phyloP scores from a whole-genome alignment of 1,140 invertebrate species.

The Euglossa dilemma region DNA sequence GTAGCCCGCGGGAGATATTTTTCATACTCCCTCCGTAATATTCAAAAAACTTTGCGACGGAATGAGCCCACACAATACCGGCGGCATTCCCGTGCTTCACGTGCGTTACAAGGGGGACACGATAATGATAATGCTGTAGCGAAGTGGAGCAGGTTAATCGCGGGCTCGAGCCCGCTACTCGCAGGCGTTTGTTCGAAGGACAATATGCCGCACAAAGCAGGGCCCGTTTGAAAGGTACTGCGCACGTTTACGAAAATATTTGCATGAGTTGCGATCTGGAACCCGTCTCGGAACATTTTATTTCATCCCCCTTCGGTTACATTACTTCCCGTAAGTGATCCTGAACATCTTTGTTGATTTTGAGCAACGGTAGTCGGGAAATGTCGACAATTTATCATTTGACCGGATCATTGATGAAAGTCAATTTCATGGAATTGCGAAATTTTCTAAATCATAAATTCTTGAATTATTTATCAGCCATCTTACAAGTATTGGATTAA shows the following conservation, averaged over 20 bases:
- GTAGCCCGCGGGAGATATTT: slow-evolving; percentile 16
- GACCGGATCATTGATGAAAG: too few relatives aligned
- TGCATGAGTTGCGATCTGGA: too few relatives aligned
- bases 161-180: neutral
- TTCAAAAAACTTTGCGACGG: slow-evolving; percentile 18
- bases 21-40: neutral
- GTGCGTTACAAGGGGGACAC: neutral
- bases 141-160: slow-evolving; percentile 44
- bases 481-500: too few relatives aligned
- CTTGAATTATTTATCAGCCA: too few relatives aligned
- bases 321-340: neutral
- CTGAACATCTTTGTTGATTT: neutral
- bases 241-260: slow-evolving; percentile 11
- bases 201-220: neutral
- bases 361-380: neutral
- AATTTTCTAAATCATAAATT: too few relatives aligned
- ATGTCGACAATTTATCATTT: too few relatives aligned
- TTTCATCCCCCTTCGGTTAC: neutral
- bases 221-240: neutral
- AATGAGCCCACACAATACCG: slow-evolving; percentile 3
- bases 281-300: neutral
- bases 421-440: too few relatives aligned
- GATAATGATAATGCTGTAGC: slow-evolving; percentile 31
- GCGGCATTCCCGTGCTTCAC: neutral
- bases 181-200: neutral